Conservation (phyloP, 2,113 vertebrate species). For the Cottus gobio region DNA sequence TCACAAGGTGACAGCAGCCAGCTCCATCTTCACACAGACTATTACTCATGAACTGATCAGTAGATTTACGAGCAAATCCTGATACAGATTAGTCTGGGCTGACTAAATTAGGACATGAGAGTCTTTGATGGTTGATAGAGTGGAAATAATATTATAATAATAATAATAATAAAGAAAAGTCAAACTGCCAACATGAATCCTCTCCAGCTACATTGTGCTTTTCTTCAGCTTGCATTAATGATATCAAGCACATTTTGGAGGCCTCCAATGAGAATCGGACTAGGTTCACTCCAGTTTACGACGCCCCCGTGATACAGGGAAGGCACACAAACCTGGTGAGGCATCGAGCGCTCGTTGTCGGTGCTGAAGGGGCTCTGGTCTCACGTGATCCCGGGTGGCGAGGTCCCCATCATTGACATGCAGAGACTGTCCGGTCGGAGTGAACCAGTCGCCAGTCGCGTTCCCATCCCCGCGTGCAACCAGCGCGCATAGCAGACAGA, state of each 20-base stretch:
- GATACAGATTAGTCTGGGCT: constrained; percentile 32
- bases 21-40: constrained; percentile 24
- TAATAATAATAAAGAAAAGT: background rate
- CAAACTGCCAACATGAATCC: background rate
- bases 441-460: background rate
- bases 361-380: constrained; percentile 38
- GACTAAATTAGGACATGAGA: constrained; percentile 9
- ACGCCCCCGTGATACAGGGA: background rate
- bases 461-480: background rate
- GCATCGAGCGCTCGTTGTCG: constrained; percentile 19
- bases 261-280: background rate
- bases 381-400: constrained; percentile 23
- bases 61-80: constrained; percentile 53
- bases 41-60: too few relatives aligned
- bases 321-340: constrained; percentile 51
- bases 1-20: too few relatives aligned
- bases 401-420: constrained; percentile 62
- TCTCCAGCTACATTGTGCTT: background rate
- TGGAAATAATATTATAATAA: background rate
- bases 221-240: background rate
- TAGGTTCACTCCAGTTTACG: background rate
- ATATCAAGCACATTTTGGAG: background rate
- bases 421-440: constrained; percentile 16
- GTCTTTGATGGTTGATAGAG: constrained; percentile 15
- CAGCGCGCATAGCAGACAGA: constrained; percentile 28